Percentiles rank a stretch among this genome's conserved stretches.
phyloP scores from a whole-genome alignment of 2,797 vertebrate genomes.

The Bucorvus abyssinicus region DNA sequence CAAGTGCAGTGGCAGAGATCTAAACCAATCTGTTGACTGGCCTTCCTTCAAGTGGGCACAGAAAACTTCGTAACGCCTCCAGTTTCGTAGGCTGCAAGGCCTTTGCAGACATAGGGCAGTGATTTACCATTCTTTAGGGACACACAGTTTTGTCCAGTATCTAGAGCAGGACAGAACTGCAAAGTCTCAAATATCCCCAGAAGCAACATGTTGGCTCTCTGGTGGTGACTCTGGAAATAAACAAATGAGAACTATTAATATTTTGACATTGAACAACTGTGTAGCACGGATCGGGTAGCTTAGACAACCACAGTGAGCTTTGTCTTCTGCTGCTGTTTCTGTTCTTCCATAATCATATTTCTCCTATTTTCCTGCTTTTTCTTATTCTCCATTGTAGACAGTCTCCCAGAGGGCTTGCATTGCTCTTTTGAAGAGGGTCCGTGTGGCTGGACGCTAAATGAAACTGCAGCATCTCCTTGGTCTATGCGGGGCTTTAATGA shows the following conservation, averaged over 20 bases:
- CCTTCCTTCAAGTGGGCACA: background rate
- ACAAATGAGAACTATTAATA: background rate
- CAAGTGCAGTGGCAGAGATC: background rate
- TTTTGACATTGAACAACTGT: background rate
- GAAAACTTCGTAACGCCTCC: background rate
- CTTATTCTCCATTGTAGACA: slow-evolving; percentile 54
- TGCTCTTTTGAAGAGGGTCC: slow-evolving; percentile 86
- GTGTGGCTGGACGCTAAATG: slow-evolving; percentile 83
- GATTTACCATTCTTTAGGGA: background rate
- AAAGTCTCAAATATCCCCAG: background rate
- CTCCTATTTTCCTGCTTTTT: background rate
- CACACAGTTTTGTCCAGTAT: background rate
- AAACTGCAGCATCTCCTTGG: slow-evolving; percentile 73
- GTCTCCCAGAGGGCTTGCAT: slow-evolving; percentile 82
- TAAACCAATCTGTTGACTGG: background rate
- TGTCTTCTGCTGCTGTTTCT: background rate
- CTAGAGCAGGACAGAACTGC: background rate
- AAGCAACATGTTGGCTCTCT: background rate
- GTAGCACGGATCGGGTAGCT: background rate
- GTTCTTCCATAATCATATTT: background rate
- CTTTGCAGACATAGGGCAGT: background rate
- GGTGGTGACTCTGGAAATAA: background rate
- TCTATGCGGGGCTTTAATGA: slow-evolving; percentile 73
- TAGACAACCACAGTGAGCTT: background rate
- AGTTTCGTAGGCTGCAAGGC: background rate